Percentiles rank a stretch among this genome's conserved stretches.
phyloP scores from a whole-genome alignment of 2,797 vertebrate genomes.

The Myotis myotis region DNA sequence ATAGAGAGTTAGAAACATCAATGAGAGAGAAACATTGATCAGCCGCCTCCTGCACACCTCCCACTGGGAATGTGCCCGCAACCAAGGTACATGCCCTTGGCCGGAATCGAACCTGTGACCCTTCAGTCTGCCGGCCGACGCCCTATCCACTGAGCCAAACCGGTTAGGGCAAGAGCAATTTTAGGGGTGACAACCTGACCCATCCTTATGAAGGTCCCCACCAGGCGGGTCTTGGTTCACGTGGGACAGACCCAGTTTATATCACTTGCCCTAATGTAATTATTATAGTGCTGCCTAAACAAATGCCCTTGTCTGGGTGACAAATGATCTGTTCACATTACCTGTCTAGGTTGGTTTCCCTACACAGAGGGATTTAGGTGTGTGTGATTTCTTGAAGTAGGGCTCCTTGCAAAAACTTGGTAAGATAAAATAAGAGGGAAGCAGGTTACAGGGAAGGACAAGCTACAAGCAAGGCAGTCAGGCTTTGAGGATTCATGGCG shows the following conservation, averaged over 20 bases:
- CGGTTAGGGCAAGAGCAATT: too few relatives aligned
- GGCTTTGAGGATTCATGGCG: background rate
- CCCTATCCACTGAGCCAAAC: too few relatives aligned
- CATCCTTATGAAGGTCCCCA: background rate
- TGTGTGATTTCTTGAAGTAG: background rate
- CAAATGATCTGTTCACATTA: background rate
- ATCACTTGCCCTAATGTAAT: background rate
- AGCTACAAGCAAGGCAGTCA: background rate
- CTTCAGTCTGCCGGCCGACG: too few relatives aligned
- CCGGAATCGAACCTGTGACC: too few relatives aligned
- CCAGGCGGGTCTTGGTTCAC: background rate
- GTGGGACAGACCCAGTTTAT: background rate
- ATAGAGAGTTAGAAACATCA: too few relatives aligned
- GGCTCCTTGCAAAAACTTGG: background rate
- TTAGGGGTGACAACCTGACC: background rate
- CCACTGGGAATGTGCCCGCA: too few relatives aligned
- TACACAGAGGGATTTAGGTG: background rate
- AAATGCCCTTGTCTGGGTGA: background rate
- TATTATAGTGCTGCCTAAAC: background rate
- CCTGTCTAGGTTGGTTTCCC: background rate
- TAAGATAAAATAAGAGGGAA: background rate
- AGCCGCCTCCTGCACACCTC: too few relatives aligned
- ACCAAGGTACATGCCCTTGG: too few relatives aligned
- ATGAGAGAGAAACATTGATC: too few relatives aligned
- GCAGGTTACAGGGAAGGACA: background rate